These are phyloP conservation scores for Anarrhichthys ocellatus DNA, from an alignment of 2,113 vertebrate genomes.

Conservation along the genomic window DNA sequence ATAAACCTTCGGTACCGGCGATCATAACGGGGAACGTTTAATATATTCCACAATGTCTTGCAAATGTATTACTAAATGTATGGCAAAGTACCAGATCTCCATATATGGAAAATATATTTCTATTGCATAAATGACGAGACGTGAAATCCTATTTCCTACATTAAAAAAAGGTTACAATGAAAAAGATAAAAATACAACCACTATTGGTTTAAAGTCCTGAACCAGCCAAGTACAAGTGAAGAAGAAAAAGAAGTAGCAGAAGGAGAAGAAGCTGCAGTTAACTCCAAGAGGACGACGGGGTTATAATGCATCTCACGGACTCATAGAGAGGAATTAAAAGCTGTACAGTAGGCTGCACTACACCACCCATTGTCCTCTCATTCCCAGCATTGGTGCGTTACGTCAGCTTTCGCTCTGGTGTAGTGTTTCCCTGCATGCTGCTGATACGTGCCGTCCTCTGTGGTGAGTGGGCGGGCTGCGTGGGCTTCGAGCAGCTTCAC, in stretches of 20 bases:
- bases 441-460: conserved; percentile 43
- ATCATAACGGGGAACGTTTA: too few relatives aligned
- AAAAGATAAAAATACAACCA: background rate
- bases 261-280: background rate
- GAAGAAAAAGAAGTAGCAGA: background rate
- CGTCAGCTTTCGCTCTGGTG: conserved; percentile 37
- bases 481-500: conserved; percentile 57
- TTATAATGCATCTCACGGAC: background rate
- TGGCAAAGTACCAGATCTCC: background rate
- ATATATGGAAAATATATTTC: background rate
- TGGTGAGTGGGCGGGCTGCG: conserved; percentile 54
- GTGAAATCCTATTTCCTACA: background rate
- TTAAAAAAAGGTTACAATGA: background rate
- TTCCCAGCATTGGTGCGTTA: conserved; percentile 22
- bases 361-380: background rate
- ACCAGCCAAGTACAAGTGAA: too few relatives aligned
- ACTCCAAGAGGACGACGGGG: background rate
- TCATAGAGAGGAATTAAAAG: background rate
- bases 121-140: background rate
- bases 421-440: conserved; percentile 42
- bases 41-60: background rate
- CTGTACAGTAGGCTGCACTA: background rate
- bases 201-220: background rate
- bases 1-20: too few relatives aligned
- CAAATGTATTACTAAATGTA: background rate